Percentiles rank a stretch among this genome's conserved stretches.
These are phyloP conservation scores for Periophthalmodon schlosseri DNA, from an alignment of 2,113 vertebrate genomes.

Conservation along the genomic window DNA sequence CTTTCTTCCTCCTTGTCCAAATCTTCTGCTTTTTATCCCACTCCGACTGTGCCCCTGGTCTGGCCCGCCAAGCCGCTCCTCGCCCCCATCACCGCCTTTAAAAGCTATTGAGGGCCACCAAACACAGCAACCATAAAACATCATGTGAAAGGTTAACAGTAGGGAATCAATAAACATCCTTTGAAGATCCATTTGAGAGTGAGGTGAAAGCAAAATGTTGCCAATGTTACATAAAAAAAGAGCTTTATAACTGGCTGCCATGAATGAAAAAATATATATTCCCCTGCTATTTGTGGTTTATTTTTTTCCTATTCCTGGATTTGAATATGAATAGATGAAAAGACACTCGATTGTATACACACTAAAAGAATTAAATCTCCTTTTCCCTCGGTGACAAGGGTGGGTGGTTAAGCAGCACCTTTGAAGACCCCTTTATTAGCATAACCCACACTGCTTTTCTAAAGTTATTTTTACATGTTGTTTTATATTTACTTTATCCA, in stretches of 20 bases:
- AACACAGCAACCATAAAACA: conserved; percentile 32
- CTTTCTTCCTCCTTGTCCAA: conserved; percentile 40
- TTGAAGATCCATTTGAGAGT: conserved; percentile 49
- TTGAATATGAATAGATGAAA: conserved; percentile 35
- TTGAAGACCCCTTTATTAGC: conserved; percentile 35
- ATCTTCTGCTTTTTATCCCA: conserved; percentile 18
- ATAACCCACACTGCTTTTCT: conserved; percentile 19
- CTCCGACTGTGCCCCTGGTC: conserved; percentile 31
- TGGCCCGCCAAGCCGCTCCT: conserved; percentile 26
- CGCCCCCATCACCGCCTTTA: conserved; percentile 13
- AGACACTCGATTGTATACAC: conserved; percentile 30
- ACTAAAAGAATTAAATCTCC: conserved; percentile 45
- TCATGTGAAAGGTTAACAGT: conserved; percentile 61
- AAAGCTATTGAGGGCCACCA: conserved; percentile 25
- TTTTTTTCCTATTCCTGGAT: conserved; percentile 32
- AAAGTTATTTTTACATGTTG: conserved; percentile 22
- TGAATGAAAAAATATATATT: conserved; percentile 49
- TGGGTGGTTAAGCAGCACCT: conserved; percentile 26
- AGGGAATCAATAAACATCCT: conserved; percentile 58
- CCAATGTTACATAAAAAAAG: conserved; percentile 34
- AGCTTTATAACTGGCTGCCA: conserved; percentile 32
- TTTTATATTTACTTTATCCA: conserved; percentile 39
- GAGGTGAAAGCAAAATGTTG: conserved; percentile 43
- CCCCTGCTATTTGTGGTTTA: conserved; percentile 30
- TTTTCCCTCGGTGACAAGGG: conserved; percentile 31